phyloP scores from a whole-genome alignment of 2,797 vertebrate genomes.

The Lacerta bilineata region DNA sequence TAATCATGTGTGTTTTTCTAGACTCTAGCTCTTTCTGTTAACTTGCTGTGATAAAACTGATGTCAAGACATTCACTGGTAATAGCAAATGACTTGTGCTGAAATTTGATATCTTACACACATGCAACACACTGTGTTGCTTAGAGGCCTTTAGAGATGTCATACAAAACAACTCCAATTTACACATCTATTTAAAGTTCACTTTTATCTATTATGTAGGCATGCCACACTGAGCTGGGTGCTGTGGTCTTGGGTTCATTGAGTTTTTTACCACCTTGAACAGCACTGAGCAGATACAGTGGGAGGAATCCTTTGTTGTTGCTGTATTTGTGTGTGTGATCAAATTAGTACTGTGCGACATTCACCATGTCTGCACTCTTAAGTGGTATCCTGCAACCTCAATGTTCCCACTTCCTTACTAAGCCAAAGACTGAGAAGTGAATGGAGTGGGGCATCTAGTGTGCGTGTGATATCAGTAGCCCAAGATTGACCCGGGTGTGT shows the following conservation, averaged over 20 bases:
- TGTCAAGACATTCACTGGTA: rapidly evolving
- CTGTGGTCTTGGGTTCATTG: neutral
- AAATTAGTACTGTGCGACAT: neutral
- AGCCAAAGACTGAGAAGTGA: neutral
- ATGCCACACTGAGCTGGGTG: neutral
- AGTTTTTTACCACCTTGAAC: neutral
- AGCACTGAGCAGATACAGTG: neutral
- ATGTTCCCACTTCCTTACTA: neutral
- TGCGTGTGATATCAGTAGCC: neutral
- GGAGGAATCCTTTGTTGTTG: neutral
- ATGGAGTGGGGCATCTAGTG: neutral
- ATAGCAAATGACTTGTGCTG: rapidly evolving
- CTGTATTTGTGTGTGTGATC: neutral
- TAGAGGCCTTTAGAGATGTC: conserved; percentile 19
- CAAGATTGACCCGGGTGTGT: no score
- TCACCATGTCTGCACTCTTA: no score
- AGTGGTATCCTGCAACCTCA: neutral
- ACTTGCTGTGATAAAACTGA: neutral
- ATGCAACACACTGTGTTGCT: no score
- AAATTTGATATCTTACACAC: rapidly evolving
- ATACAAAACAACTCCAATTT: conserved; percentile 6
- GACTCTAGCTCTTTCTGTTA: neutral
- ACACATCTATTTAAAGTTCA: conserved; percentile 44
- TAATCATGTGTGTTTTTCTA: neutral
- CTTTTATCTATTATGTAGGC: no score